Conservation (phyloP, 2,888 invertebrate species). For the Drosophila ezoana region DNA sequence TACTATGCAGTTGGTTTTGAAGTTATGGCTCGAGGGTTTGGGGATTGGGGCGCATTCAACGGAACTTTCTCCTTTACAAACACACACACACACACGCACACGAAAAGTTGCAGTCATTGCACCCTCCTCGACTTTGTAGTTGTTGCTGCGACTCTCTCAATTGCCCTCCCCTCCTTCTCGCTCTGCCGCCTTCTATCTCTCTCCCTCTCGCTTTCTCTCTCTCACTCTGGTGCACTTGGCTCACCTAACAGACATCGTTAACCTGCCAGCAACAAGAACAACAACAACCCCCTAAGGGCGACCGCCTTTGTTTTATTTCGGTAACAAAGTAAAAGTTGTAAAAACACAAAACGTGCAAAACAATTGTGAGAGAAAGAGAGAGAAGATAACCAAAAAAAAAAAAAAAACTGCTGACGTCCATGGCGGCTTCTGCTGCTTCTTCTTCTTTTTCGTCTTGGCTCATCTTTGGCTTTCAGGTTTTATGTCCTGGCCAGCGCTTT, state of each 20-base stretch:
- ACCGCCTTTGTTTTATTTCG: slow-evolving; percentile 69
- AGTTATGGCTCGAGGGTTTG: not conserved
- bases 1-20: slow-evolving; percentile 48
- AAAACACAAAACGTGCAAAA: slow-evolving; percentile 49
- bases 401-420: too few relatives aligned
- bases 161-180: slow-evolving; percentile 4
- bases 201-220: not conserved
- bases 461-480: slow-evolving; percentile 54
- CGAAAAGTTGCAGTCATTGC: slow-evolving; percentile 75
- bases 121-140: slow-evolving; percentile 66
- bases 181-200: slow-evolving; percentile 4
- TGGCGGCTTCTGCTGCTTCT: slow-evolving; percentile 11
- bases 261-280: slow-evolving; percentile 49
- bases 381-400: slow-evolving; percentile 14
- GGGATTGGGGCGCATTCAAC: not conserved
- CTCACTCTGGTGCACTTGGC: slow-evolving; percentile 26
- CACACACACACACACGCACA: slow-evolving; percentile 13
- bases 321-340: slow-evolving; percentile 76
- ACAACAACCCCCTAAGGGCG: slow-evolving; percentile 30
- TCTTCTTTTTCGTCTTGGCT: slow-evolving; percentile 11
- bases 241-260: slow-evolving; percentile 64
- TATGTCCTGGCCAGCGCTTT: slow-evolving; percentile 61
- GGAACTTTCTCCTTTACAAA: slow-evolving; percentile 35
- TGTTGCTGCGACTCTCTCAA: slow-evolving; percentile 18
- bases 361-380: slow-evolving; percentile 5